Conservation (phyloP, 2,113 vertebrate species). For the Danionella cerebrum region DNA sequence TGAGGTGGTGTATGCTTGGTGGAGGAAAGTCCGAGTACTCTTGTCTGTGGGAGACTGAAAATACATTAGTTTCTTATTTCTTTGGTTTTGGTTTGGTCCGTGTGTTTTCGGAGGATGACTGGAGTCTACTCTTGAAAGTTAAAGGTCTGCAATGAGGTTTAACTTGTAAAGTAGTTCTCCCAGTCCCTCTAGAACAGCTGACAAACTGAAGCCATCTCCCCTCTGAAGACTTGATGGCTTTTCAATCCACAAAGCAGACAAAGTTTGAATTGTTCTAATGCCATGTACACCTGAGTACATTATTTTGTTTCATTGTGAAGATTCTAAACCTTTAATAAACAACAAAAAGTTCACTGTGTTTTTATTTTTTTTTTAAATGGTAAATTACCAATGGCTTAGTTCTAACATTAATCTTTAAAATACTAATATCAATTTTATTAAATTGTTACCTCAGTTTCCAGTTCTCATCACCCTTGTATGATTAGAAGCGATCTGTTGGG, state of each 20-base stretch:
- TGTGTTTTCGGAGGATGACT: neutral
- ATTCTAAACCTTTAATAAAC: constrained; percentile 99
- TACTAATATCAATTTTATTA: too few species aligned
- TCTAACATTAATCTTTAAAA: too few species aligned
- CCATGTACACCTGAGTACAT: constrained; percentile 91
- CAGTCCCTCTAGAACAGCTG: neutral
- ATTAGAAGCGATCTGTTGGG: too few species aligned
- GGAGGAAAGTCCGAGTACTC: constrained; percentile 72
- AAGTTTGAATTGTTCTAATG: constrained; percentile 87
- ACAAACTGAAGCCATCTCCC: neutral
- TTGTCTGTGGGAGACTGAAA: constrained; percentile 27
- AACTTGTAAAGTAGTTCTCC: neutral
- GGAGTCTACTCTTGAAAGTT: neutral
- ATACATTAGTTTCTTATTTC: neutral
- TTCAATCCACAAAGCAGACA: constrained; percentile 42
- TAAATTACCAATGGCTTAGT: too few species aligned
- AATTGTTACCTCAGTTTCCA: too few species aligned
- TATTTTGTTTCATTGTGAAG: constrained; percentile 98
- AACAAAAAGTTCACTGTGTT: constrained; percentile 47
- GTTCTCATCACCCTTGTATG: too few species aligned
- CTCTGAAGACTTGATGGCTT: constrained; percentile 3
- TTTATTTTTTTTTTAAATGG: neutral
- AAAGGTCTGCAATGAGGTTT: neutral
- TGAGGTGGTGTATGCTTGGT: constrained; percentile 61
- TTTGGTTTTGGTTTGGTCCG: neutral